Base-by-base conservation (phyloP, 2,888 invertebrate genomes). In the Timandra comae region DNA sequence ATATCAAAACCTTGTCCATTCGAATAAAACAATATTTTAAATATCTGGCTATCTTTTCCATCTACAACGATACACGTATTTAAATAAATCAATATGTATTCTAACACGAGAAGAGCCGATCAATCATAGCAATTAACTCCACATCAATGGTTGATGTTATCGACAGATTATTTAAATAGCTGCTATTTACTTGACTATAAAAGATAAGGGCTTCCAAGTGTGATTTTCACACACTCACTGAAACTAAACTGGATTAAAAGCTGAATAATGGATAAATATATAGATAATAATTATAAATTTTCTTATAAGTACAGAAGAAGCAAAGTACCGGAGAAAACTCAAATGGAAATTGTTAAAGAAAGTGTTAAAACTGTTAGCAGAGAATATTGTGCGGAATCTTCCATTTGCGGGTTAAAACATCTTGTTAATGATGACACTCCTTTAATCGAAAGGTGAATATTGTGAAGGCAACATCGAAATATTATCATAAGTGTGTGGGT, bases 341-440 rank as follows among this genome's bases (percentile, higher is more conserved):
- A 64, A 33, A 27, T 57, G 4, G 48, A 63, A 19, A 57, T 62
- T n/a, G 39, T 79, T 1, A 71, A 65, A 43, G 60, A 67, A 16
- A 78, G 81, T 38, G 7, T 80, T 5, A 77, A 66, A 44, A 51
- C 56, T 1, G 58, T 85, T 12, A 64, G 67, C 41, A 80, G 60
- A 47, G 72, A 82, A 39, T 86, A 86, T 54, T 86, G 86, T 33
- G 52, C 65, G 7, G 82, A 85, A 44, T 84, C 86, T 5, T 85
- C 86, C 1, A 84, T 86, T 22, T 72, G 77, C 41, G 86, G 86
- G 2, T 67, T 86, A 3, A 82, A 82, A 36, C 78, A 85, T 47
- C 62, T 86, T 2, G 85, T 84, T 9, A 63, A 73, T 43, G 65
- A 68, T 6, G 68, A 67, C 19, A 73, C 75, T 22, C 53, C 81